These are phyloP conservation scores for Calliphora vomitoria DNA, from an alignment of 2,888 invertebrate species.

Conservation along the genomic window DNA sequence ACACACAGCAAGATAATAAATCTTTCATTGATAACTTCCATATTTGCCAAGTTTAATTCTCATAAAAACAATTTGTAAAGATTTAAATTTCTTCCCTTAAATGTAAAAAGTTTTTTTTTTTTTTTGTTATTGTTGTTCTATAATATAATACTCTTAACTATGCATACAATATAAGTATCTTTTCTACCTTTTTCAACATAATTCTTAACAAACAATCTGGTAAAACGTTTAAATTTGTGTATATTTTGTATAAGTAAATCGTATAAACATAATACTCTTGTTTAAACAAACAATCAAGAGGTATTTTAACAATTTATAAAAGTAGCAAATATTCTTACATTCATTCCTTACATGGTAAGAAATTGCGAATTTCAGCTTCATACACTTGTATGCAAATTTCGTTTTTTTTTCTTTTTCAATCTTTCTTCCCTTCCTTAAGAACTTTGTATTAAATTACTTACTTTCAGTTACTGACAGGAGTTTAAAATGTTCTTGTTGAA, in stretches of 20 bases:
- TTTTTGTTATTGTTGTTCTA: neutral
- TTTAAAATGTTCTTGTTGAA: conserved; percentile 67
- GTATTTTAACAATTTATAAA: conserved; percentile 68
- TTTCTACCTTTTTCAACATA: conserved; percentile 31
- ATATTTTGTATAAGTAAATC: conserved; percentile 34
- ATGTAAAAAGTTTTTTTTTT: neutral
- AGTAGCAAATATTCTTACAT: conserved; percentile 48
- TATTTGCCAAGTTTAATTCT: conserved; percentile 16
- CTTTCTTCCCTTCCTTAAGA: neutral
- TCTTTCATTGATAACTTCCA: conserved; percentile 29
- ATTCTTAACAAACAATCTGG: conserved; percentile 63
- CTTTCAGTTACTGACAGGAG: conserved; percentile 70
- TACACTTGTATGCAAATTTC: conserved; percentile 62
- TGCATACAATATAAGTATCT: conserved; percentile 5
- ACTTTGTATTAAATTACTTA: conserved; percentile 67
- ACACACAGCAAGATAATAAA: neutral
- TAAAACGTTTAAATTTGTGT: conserved; percentile 67
- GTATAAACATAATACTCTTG: conserved; percentile 65
- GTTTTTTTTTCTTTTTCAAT: neutral
- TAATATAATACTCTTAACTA: conserved; percentile 27
- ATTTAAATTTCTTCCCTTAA: conserved; percentile 6
- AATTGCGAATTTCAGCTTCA: conserved; percentile 53
- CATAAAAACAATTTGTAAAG: conserved; percentile 42
- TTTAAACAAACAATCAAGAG: conserved; percentile 72
- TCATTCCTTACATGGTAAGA: conserved; percentile 34